These are phyloP conservation scores for Didymodactylos carnosus DNA, from an alignment of 2,888 invertebrate genomes.

Conservation along the genomic window DNA sequence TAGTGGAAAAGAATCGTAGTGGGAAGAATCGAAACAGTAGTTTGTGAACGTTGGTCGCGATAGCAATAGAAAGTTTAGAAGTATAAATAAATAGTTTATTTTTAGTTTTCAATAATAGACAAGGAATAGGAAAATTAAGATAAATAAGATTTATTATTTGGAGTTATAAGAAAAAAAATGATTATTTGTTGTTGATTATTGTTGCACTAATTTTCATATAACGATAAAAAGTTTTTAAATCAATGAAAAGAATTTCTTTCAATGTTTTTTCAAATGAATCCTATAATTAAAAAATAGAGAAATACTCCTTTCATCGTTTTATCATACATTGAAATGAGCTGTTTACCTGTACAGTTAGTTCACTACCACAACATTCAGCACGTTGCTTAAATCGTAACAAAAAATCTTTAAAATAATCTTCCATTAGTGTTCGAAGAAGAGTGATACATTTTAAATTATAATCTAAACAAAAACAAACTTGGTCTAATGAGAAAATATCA, in stretches of 20 bases:
- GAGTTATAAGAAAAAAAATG: not conserved
- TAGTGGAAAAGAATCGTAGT: too few species aligned
- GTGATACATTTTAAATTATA: not conserved
- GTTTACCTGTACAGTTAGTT: not conserved
- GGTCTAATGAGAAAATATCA: not conserved
- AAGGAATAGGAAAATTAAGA: too few species aligned
- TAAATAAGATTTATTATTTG: too few species aligned
- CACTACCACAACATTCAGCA: not conserved
- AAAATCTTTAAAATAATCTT: not conserved
- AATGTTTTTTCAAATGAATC: not conserved
- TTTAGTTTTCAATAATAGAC: too few species aligned
- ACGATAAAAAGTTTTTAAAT: not conserved
- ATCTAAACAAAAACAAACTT: too few species aligned
- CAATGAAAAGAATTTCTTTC: not conserved
- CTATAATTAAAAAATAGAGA: not conserved
- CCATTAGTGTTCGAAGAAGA: not conserved
- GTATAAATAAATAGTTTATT: too few species aligned
- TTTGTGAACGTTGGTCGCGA: too few species aligned
- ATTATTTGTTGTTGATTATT: too few species aligned
- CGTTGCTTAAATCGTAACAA: not conserved
- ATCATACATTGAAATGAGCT: not conserved
- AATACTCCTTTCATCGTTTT: too few species aligned
- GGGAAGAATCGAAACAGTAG: too few species aligned
- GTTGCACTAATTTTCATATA: too few species aligned
- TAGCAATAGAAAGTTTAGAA: too few species aligned